phyloP scores from a whole-genome alignment of 2,113 vertebrate genomes.

The Gallinago media region DNA sequence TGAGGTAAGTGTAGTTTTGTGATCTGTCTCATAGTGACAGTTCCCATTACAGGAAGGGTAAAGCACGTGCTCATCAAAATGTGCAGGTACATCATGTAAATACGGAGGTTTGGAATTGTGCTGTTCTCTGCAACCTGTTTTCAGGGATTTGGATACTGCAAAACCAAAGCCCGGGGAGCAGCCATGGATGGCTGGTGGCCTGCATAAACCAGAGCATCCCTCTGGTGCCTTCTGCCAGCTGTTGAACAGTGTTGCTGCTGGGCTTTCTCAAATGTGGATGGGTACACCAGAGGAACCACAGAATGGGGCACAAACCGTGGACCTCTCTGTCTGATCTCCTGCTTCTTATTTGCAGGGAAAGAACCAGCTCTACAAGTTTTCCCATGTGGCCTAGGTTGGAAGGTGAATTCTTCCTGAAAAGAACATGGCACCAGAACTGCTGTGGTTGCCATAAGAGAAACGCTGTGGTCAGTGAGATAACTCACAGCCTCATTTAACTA shows the following conservation, averaged over 20 bases:
- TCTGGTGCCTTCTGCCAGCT: neutral
- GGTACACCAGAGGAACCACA: neutral
- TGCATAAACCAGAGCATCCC: neutral
- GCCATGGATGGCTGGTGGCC: neutral
- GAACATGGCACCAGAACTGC: neutral
- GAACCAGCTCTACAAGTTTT: neutral
- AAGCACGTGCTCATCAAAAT: neutral
- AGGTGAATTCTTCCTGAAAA: neutral
- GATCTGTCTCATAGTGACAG: neutral
- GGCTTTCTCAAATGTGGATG: neutral
- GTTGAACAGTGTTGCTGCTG: neutral
- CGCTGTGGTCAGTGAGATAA: neutral
- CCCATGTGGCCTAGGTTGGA: neutral
- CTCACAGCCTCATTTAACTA: neutral
- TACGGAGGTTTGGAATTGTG: neutral
- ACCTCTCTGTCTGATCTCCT: neutral
- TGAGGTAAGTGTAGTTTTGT: neutral
- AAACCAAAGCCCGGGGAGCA: neutral
- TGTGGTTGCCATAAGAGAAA: neutral
- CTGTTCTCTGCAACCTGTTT: neutral
- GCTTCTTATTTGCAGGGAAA: neutral
- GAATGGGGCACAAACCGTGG: neutral
- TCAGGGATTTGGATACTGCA: neutral
- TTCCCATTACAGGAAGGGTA: neutral
- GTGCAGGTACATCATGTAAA: neutral